phyloP scores from a whole-genome alignment of 2,113 vertebrate species.

The Vulpes vulpes region DNA sequence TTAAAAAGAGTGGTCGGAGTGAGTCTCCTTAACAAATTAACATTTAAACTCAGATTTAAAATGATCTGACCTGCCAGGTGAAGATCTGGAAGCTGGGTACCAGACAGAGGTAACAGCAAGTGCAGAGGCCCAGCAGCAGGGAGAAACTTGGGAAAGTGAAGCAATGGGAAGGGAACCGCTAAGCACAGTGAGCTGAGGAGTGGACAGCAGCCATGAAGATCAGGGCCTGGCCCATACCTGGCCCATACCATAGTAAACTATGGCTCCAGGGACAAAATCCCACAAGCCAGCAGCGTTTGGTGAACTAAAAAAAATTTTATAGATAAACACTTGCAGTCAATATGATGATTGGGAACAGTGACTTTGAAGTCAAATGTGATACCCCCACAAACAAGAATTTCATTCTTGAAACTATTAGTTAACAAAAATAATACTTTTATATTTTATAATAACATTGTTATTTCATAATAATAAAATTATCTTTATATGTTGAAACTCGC shows the following conservation, averaged over 20 bases:
- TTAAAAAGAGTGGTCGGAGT: background rate
- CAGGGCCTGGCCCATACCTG: background rate
- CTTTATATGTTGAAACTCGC: background rate
- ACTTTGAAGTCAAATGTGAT: background rate
- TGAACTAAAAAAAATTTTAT: background rate
- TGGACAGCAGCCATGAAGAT: accelerated
- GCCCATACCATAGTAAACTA: too few relatives aligned
- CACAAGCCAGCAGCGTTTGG: background rate
- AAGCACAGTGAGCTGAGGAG: background rate
- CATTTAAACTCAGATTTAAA: background rate
- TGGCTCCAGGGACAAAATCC: accelerated
- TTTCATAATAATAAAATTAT: background rate
- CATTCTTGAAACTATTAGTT: background rate
- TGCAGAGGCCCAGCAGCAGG: background rate
- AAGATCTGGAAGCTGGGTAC: background rate
- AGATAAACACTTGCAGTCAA: background rate
- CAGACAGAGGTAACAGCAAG: background rate
- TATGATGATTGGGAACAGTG: background rate
- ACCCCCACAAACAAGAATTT: background rate
- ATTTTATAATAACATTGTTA: background rate
- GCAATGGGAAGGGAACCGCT: background rate
- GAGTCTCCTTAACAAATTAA: background rate
- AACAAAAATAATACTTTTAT: background rate
- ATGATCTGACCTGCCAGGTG: background rate
- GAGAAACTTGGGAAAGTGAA: background rate